A percentile compares a stretch with the other conserved stretches of the same genome.
Conservation (phyloP, 2,888 invertebrate species). For the Helleia helle region DNA sequence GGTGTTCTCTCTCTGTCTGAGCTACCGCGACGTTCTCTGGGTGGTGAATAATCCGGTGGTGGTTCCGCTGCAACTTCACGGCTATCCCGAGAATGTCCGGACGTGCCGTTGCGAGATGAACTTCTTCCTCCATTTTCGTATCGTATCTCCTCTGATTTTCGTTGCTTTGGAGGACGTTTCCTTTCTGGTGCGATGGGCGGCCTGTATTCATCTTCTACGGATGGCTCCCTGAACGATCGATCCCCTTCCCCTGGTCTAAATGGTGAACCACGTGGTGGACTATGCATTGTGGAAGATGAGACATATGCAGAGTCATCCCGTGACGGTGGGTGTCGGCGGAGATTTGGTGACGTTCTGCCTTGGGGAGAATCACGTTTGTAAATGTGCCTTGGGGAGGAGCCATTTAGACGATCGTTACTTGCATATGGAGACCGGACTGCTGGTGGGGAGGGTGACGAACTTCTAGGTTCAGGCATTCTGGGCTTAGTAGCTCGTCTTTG, state of each 20-base stretch:
- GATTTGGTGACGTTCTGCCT: slow-evolving; percentile 53
- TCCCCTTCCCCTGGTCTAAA: slow-evolving; percentile 60
- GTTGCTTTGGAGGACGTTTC: slow-evolving; percentile 74
- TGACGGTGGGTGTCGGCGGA: slow-evolving; percentile 63
- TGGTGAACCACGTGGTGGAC: slow-evolving; percentile 69
- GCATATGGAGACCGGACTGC: slow-evolving; percentile 56
- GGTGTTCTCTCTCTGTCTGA: slow-evolving; percentile 58
- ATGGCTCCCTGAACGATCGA: slow-evolving; percentile 63
- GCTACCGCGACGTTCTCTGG: slow-evolving; percentile 60
- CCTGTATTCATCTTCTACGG: slow-evolving; percentile 62
- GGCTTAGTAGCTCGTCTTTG: slow-evolving; percentile 75
- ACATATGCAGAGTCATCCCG: slow-evolving; percentile 74
- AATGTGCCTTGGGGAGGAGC: slow-evolving; percentile 54
- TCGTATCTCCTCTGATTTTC: slow-evolving; percentile 62
- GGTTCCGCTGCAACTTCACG: slow-evolving; percentile 75
- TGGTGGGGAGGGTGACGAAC: slow-evolving; percentile 60
- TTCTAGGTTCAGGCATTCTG: slow-evolving; percentile 64
- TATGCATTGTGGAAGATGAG: slow-evolving; percentile 72
- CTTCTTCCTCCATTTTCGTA: slow-evolving; percentile 74
- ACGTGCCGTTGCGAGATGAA: slow-evolving; percentile 70
- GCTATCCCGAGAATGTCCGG: slow-evolving; percentile 61
- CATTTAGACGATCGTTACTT: slow-evolving; percentile 52
- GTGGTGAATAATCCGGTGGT: slow-evolving; percentile 82
- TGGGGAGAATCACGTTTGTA: slow-evolving; percentile 61
- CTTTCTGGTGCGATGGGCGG: slow-evolving; percentile 80